Percentiles rank a stretch among this genome's conserved stretches.
Evolutionary conservation across 2,113 vertebrate genomes (phyloP).

Genomic region (Chroicocephalus ridibundus): DNA sequence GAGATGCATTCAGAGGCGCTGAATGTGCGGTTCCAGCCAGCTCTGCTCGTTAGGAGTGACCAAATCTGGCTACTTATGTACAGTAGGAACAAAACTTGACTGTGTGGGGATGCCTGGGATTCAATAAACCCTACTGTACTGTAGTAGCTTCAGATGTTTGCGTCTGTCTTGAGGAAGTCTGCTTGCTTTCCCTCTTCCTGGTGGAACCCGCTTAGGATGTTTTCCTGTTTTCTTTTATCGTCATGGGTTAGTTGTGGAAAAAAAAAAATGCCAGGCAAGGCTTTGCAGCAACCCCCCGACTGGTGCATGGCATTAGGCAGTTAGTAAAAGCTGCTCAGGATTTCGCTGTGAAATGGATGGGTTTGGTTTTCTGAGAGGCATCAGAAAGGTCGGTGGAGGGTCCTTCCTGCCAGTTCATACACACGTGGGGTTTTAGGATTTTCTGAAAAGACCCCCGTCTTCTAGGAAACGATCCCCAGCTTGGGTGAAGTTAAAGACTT

Average conservation of each 20-base stretch:
- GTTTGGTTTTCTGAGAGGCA: not conserved
- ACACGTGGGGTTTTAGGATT: not conserved
- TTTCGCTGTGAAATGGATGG: not conserved
- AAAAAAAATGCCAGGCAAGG: not conserved
- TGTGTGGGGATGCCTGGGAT: not conserved
- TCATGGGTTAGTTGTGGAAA: not conserved
- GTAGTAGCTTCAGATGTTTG: not conserved
- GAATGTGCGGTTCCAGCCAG: constrained; percentile 4
- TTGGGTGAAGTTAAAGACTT: not conserved
- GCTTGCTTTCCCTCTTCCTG: not conserved
- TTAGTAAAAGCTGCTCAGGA: not conserved
- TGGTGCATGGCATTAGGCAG: not conserved
- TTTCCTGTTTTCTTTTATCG: not conserved
- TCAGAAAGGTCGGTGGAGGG: fast-evolving
- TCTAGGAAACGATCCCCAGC: not conserved
- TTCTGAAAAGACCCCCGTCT: not conserved
- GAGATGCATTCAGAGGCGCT: not conserved
- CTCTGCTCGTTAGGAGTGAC: not conserved
- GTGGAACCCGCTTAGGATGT: not conserved
- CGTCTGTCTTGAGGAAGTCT: not conserved
- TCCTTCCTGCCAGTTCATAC: not conserved
- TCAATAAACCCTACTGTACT: not conserved
- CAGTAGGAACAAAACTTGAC: not conserved
- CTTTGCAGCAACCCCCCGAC: not conserved
- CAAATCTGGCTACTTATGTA: not conserved